Conservation (phyloP, 2,797 vertebrate species). For the Hypotaenidia philippensis region DNA sequence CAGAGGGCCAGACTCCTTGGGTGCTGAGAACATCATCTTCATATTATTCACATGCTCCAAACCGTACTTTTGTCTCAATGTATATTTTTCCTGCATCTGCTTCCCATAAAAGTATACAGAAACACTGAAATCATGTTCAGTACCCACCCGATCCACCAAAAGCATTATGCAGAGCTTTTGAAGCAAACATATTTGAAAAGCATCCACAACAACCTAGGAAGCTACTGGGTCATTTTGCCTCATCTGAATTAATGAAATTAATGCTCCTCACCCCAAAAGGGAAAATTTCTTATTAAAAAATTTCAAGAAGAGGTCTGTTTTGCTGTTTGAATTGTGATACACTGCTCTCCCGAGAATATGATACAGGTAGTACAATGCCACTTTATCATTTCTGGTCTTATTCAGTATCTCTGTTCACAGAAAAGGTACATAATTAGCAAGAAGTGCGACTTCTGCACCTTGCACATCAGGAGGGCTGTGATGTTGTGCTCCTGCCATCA, state of each 20-base stretch:
- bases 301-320: neutral
- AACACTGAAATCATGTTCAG: neutral
- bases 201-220: neutral
- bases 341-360: conserved; percentile 47
- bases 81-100: neutral
- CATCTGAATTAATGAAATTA: neutral
- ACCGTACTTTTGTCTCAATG: neutral
- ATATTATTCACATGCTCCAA: neutral
- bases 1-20: neutral
- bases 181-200: neutral
- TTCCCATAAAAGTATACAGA: neutral
- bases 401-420: conserved; percentile 38
- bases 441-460: conserved; percentile 55
- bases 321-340: neutral
- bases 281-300: neutral
- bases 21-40: neutral
- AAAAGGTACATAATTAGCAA: conserved; percentile 74
- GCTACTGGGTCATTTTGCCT: neutral
- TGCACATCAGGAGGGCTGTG: conserved; percentile 45
- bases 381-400: conserved; percentile 40
- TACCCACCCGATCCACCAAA: neutral
- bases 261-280: neutral
- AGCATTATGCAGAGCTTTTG: neutral
- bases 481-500: conserved; percentile 42
- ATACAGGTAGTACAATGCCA: neutral